phyloP scores from a whole-genome alignment of 2,797 vertebrate genomes.

The Acanthurus leucopareius region DNA sequence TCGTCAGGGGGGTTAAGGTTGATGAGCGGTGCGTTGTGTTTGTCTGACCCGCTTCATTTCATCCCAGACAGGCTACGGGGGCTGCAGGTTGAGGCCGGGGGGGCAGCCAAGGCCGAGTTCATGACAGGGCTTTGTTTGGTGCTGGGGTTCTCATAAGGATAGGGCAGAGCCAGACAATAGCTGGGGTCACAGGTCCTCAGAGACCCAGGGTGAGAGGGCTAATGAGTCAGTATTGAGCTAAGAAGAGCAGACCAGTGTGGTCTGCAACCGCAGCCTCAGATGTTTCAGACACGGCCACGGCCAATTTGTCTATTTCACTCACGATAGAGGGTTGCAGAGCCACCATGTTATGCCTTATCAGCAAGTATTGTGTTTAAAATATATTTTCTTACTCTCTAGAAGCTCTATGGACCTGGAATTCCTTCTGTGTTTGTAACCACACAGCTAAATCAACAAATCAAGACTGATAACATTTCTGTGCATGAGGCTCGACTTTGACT shows the following conservation, averaged over 20 bases:
- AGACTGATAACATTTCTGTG: conserved; percentile 17
- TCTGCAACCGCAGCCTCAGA: conserved; percentile 37
- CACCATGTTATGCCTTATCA: not conserved
- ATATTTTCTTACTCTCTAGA: not conserved
- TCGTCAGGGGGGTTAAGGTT: conserved; percentile 52
- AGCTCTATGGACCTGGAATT: not conserved
- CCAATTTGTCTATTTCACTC: conserved; percentile 47
- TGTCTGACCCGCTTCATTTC: conserved; percentile 62
- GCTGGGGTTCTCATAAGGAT: conserved; percentile 43
- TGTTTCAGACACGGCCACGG: conserved; percentile 38
- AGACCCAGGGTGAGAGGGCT: conserved; percentile 63
- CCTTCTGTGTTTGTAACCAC: conserved; percentile 15
- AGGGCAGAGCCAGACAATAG: conserved; percentile 65
- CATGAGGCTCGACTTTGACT: not conserved
- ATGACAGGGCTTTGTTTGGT: conserved; percentile 73
- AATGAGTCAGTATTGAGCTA: conserved; percentile 66
- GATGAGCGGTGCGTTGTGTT: conserved; percentile 51
- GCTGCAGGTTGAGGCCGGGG: conserved; percentile 49
- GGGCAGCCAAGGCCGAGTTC: conserved; percentile 63
- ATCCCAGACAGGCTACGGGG: conserved; percentile 50
- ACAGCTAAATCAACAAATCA: conserved; percentile 29
- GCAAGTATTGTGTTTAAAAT: not conserved
- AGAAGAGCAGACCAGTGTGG: conserved; percentile 49
- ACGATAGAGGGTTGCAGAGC: conserved; percentile 26
- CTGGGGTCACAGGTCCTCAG: conserved; percentile 71